Percentiles rank a stretch among this genome's conserved stretches.
These are phyloP conservation scores for Vanessa tameamea DNA, from an alignment of 1,140 invertebrate genomes.

Conservation along the genomic window DNA sequence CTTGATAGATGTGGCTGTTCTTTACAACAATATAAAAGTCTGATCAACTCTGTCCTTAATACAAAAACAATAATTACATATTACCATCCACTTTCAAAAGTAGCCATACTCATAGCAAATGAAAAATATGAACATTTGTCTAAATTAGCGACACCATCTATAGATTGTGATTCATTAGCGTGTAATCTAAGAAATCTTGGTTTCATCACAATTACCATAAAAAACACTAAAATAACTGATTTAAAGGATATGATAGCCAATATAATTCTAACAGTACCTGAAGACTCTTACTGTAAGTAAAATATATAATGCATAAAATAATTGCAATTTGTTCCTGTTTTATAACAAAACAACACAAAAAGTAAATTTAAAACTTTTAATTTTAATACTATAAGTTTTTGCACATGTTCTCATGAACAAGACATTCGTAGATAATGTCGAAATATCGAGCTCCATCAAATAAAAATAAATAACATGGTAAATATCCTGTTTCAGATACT, in stretches of 20 bases:
- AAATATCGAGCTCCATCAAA: no score
- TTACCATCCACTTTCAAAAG: conserved; percentile 61
- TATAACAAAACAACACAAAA: no score
- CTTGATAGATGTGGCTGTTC: conserved; percentile 57
- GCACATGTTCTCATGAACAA: no score
- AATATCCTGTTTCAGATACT: no score
- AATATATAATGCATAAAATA: neutral
- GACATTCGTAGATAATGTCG: no score
- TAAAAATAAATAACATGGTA: no score
- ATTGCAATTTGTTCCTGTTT: no score
- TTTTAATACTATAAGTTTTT: no score
- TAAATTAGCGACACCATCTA: conserved; percentile 67
- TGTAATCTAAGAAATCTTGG: conserved; percentile 61
- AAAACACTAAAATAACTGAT: conserved; percentile 53
- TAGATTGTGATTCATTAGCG: conserved; percentile 69
- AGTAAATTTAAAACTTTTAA: no score
- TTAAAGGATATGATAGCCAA: conserved; percentile 57
- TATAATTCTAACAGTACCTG: conserved; percentile 54
- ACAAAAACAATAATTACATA: conserved; percentile 51
- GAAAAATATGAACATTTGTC: conserved; percentile 68
- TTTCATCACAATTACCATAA: conserved; percentile 65
- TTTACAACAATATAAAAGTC: conserved; percentile 47
- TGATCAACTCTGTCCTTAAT: conserved; percentile 42
- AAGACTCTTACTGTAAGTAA: conserved; percentile 75
- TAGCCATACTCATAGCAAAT: conserved; percentile 71